Conservation (phyloP, 1,140 invertebrate genomes). For the Microplitis demolitor region DNA sequence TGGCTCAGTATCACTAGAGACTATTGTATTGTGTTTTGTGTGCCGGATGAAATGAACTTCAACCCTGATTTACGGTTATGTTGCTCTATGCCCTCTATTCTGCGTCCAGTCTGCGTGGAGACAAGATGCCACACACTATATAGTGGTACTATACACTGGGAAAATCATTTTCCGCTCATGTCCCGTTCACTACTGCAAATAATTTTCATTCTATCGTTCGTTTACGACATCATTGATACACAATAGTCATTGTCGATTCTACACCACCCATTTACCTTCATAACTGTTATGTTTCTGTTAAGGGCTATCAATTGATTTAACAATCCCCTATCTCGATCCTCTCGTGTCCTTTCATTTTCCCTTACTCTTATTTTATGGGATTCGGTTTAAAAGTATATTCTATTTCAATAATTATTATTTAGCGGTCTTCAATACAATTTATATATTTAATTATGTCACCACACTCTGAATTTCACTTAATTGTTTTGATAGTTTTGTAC, state of each 20-base stretch:
- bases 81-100: slow-evolving; percentile 28
- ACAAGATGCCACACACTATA: neutral
- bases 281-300: no score
- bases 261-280: no score
- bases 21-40: slow-evolving; percentile 40
- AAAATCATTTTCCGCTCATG: neutral
- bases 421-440: neutral
- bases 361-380: no score
- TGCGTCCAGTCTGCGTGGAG: neutral
- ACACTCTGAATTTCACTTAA: no score
- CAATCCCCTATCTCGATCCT: no score
- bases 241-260: neutral
- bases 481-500: neutral
- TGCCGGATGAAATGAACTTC: slow-evolving; percentile 43
- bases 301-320: no score
- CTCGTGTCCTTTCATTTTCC: no score
- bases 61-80: slow-evolving; percentile 44
- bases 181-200: no score
- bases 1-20: slow-evolving; percentile 35
- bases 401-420: no score
- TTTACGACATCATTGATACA: neutral
- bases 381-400: neutral
- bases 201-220: neutral
- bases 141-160: no score
- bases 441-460: neutral